Percentiles rank a stretch among this genome's conserved stretches.
Conservation (phyloP, 2,113 vertebrate species). For the Tretioscincus oriximinensis region DNA sequence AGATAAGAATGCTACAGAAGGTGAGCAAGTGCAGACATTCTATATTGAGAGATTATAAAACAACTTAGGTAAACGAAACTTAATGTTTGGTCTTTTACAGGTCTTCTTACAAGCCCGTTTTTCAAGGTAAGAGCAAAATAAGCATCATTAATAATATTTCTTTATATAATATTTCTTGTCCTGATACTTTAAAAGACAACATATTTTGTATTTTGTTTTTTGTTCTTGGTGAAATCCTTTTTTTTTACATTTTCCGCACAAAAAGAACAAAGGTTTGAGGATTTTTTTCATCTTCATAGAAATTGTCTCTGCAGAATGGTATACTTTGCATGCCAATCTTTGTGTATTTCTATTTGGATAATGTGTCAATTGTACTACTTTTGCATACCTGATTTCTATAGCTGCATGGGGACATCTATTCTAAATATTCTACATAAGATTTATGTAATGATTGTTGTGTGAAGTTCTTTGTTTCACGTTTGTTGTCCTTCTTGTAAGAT, state of each 20-base stretch:
- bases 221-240: background rate
- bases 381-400: too few relatives aligned
- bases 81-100: slow-evolving; percentile 47
- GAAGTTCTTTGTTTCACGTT: background rate
- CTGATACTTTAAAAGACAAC: background rate
- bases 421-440: background rate
- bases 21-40: slow-evolving; percentile 40
- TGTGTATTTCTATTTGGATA: background rate
- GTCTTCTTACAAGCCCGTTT: slow-evolving; percentile 55
- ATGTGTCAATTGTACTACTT: background rate
- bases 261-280: background rate
- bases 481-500: background rate
- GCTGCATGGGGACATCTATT: background rate
- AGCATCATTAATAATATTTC: slow-evolving; percentile 11
- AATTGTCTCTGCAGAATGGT: background rate
- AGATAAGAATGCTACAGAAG: slow-evolving; percentile 35
- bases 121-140: slow-evolving; percentile 62
- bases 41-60: background rate
- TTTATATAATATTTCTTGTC: background rate
- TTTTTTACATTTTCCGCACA: background rate
- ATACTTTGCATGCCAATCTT: background rate
- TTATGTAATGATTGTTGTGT: background rate
- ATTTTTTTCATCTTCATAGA: background rate
- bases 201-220: background rate
- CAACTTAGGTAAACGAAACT: slow-evolving; percentile 34